phyloP scores from a whole-genome alignment of 2,888 invertebrate species.

The Noctua comes region DNA sequence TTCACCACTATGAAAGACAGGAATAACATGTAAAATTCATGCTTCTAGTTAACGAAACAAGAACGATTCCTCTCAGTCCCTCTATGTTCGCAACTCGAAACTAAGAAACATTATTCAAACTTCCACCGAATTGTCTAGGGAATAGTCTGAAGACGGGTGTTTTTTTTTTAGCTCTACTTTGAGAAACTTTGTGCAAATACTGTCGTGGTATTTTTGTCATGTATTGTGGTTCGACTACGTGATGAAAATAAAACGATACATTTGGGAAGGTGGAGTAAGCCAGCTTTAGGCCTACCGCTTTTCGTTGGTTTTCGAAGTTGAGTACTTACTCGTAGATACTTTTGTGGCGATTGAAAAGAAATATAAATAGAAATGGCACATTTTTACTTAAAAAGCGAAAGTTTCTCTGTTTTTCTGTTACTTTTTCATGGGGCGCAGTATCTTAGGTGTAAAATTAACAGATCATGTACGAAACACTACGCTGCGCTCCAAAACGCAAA shows the following conservation, averaged over 20 bases:
- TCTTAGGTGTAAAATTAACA: no score
- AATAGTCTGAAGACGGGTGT: constrained; percentile 33
- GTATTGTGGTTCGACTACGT: constrained; percentile 23
- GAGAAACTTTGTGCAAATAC: constrained; percentile 36
- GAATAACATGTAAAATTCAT: constrained; percentile 66
- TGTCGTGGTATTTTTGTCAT: constrained; percentile 18
- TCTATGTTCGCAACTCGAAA: constrained; percentile 52
- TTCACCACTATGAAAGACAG: constrained; percentile 47
- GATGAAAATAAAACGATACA: constrained; percentile 23
- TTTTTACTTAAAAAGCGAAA: neutral
- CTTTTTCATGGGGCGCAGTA: no score
- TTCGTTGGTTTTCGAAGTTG: neutral
- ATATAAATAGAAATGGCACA: neutral
- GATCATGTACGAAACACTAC: no score
- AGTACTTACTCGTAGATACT: neutral
- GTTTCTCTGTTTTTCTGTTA: neutral
- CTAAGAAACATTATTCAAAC: constrained; percentile 63
- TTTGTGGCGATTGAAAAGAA: neutral
- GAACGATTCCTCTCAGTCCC: constrained; percentile 54
- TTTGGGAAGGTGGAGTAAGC: constrained; percentile 4
- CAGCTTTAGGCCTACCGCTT: neutral
- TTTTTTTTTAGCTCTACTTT: constrained; percentile 37
- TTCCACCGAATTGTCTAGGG: constrained; percentile 54
- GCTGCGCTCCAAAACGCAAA: no score
- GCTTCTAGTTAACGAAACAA: constrained; percentile 60